Percentiles rank a stretch among this genome's conserved stretches.
phyloP scores from a whole-genome alignment of 2,797 vertebrate genomes.

The Spheniscus humboldti region DNA sequence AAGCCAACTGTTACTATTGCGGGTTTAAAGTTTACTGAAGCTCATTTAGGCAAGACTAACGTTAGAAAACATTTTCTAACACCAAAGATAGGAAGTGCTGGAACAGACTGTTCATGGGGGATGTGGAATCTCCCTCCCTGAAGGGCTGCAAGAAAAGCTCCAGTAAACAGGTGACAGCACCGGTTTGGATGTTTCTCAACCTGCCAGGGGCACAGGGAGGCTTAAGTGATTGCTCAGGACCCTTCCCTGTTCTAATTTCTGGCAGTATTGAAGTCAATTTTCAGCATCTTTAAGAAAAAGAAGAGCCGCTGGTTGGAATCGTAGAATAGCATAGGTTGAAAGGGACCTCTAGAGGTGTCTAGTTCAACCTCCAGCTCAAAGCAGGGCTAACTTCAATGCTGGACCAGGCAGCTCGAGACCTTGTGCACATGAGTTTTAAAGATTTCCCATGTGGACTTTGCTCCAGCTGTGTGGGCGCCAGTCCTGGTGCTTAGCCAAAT shows the following conservation, averaged over 20 bases:
- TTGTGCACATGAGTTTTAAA: fast-evolving
- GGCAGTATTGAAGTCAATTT: background rate
- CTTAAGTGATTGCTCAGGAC: background rate
- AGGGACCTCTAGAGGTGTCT: background rate
- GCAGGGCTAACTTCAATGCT: background rate
- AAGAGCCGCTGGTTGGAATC: background rate
- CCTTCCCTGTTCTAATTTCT: background rate
- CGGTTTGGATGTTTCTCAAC: background rate
- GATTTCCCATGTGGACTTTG: background rate
- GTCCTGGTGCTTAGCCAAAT: background rate
- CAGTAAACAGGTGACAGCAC: background rate
- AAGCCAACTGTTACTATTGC: background rate
- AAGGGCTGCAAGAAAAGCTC: background rate
- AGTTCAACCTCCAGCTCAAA: background rate
- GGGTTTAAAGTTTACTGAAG: background rate
- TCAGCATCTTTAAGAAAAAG: background rate
- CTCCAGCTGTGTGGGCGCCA: background rate
- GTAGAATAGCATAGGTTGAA: background rate
- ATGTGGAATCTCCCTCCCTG: background rate
- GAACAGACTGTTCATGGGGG: background rate
- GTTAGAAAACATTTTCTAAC: background rate
- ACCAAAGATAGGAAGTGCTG: background rate
- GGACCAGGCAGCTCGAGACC: background rate
- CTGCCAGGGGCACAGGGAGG: background rate
- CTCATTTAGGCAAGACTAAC: background rate